Percentiles rank a stretch among this genome's conserved stretches.
Conservation (phyloP, 2,113 vertebrate species). For the Oryzias celebensis region DNA sequence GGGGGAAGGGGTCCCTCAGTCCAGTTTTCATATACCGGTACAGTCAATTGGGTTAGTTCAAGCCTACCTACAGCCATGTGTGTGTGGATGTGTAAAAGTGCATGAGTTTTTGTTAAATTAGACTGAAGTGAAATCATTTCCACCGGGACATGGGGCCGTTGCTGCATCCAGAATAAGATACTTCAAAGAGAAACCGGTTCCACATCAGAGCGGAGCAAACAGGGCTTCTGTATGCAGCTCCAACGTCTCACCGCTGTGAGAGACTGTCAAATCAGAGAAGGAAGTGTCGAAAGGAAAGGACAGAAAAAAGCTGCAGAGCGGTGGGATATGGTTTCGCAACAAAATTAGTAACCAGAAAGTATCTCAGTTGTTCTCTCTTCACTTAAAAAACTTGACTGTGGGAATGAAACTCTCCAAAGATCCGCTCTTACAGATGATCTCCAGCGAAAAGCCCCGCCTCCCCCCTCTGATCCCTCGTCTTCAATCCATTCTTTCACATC, state of each 20-base stretch:
- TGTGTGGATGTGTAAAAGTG: background rate
- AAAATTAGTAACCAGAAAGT: conserved; percentile 19
- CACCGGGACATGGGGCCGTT: conserved; percentile 21
- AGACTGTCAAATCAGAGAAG: conserved; percentile 8
- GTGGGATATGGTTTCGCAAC: background rate
- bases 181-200: conserved; percentile 48
- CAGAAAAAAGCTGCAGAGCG: background rate
- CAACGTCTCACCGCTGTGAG: conserved; percentile 12
- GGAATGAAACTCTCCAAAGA: conserved; percentile 24
- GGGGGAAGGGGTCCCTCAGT: background rate
- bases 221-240: conserved; percentile 11
- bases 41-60: background rate
- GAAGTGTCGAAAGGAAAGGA: background rate
- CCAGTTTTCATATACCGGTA: too few relatives aligned
- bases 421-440: conserved; percentile 21
- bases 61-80: conserved; percentile 22
- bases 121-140: conserved; percentile 45
- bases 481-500: conserved; percentile 35
- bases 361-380: background rate
- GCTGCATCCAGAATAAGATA: conserved; percentile 43
- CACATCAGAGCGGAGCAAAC: conserved; percentile 11
- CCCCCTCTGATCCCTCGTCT: conserved; percentile 15
- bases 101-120: conserved; percentile 41
- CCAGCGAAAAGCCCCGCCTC: conserved; percentile 14
- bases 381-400: background rate